Evolutionary conservation across 2,888 invertebrate species (phyloP).

Genomic region (Emesis castigata): DNA sequence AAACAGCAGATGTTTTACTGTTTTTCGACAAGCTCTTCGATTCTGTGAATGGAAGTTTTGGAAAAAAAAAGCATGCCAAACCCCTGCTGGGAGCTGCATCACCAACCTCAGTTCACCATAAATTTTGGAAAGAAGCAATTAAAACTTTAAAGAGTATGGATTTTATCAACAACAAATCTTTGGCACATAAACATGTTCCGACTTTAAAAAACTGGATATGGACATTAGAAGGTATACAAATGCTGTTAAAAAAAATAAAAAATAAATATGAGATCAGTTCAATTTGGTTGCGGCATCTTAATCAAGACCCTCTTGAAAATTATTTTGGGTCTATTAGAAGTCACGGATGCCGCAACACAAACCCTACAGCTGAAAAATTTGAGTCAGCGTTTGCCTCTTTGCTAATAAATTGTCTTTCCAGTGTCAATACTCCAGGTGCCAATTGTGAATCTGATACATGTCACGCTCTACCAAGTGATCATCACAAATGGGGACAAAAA

Average conservation of each 20-base stretch:
- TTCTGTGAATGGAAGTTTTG: slow-evolving; percentile 47
- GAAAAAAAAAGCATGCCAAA: slow-evolving; percentile 31
- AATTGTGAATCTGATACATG: slow-evolving; percentile 54
- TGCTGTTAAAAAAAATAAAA: slow-evolving; percentile 25
- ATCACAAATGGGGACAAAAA: slow-evolving; percentile 14
- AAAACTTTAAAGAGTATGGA: slow-evolving; percentile 37
- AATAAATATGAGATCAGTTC: slow-evolving; percentile 47
- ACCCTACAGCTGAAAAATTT: slow-evolving; percentile 48
- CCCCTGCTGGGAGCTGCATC: slow-evolving; percentile 41
- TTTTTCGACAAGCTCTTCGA: slow-evolving; percentile 51
- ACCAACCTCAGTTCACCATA: slow-evolving; percentile 31
- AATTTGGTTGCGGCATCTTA: slow-evolving; percentile 65
- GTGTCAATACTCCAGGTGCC: slow-evolving; percentile 58
- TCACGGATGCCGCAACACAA: slow-evolving; percentile 53
- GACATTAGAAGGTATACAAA: slow-evolving; percentile 36
- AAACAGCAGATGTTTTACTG: slow-evolving; percentile 45
- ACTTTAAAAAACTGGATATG: slow-evolving; percentile 56
- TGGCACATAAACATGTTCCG: slow-evolving; percentile 27
- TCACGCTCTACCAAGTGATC: slow-evolving; percentile 13
- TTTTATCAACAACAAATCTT: slow-evolving; percentile 35
- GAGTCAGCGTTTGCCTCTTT: slow-evolving; percentile 40
- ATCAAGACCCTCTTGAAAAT: slow-evolving; percentile 66
- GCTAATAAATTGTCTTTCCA: slow-evolving; percentile 48
- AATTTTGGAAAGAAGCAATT: slow-evolving; percentile 32
- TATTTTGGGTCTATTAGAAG: slow-evolving; percentile 64